These are phyloP conservation scores for Apamea sordens DNA, from an alignment of 2,888 invertebrate genomes.

Conservation along the genomic window DNA sequence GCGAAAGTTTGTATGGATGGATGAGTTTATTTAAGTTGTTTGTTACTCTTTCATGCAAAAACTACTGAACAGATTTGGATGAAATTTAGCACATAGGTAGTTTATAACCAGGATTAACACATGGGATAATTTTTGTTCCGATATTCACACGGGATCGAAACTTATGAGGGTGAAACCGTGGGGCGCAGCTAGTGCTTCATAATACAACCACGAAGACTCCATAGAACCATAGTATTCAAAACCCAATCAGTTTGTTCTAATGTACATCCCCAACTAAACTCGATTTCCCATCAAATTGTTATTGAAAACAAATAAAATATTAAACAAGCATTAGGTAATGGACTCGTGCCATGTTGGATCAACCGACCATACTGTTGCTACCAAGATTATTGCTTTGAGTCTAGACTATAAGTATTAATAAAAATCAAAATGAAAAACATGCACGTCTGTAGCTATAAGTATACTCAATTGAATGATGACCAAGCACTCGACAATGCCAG, in stretches of 20 bases:
- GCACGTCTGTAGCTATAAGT: constrained; percentile 14
- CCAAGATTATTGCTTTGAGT: background rate
- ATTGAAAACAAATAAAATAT: constrained; percentile 6
- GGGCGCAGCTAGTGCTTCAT: background rate
- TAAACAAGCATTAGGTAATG: background rate
- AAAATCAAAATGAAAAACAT: constrained; percentile 1
- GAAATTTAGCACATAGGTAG: no score
- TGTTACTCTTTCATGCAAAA: no score
- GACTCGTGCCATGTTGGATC: background rate
- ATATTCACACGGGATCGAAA: no score
- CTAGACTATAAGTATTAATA: constrained; percentile 3
- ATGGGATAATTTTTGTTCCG: no score
- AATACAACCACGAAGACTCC: background rate
- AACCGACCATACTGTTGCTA: background rate
- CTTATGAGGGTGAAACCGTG: no score
- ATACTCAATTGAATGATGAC: constrained; percentile 37
- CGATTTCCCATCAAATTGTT: background rate
- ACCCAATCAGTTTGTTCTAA: background rate
- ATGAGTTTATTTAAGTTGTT: no score
- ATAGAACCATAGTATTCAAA: background rate
- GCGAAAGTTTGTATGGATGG: no score
- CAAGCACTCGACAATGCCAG: constrained; percentile 18
- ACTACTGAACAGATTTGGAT: no score
- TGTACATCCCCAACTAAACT: background rate
- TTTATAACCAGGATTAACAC: no score